Conservation (phyloP, 2,888 invertebrate genomes). For the Sarcophaga subvicina region DNA sequence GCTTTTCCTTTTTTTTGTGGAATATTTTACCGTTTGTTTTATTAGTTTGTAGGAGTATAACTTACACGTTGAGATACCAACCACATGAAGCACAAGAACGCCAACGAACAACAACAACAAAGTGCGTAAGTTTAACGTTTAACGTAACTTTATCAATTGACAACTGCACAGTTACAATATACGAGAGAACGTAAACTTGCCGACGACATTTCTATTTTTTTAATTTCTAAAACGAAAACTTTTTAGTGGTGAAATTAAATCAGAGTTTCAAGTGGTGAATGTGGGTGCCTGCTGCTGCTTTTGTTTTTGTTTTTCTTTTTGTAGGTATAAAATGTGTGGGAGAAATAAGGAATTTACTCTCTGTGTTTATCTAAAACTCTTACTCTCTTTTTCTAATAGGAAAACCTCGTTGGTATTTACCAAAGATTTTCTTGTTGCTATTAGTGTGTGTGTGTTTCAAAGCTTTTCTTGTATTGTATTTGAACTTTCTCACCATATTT, state of each 20-base stretch:
- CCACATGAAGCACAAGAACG: not conserved
- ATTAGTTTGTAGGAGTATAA: not conserved
- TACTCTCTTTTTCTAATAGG: not conserved
- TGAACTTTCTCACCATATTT: not conserved
- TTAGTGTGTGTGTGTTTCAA: not conserved
- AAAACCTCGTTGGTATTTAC: not conserved
- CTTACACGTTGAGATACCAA: not conserved
- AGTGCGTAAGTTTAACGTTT: conserved; percentile 59
- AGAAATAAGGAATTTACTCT: not conserved
- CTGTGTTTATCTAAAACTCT: not conserved
- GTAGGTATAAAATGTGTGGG: not conserved
- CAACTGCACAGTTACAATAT: conserved; percentile 41
- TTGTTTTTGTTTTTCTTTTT: not conserved
- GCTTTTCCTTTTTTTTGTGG: not conserved
- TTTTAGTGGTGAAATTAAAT: not conserved
- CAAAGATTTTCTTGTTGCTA: not conserved
- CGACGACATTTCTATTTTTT: not conserved
- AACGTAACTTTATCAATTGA: conserved; percentile 59
- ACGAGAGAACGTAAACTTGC: not conserved
- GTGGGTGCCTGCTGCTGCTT: not conserved
- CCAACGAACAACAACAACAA: not conserved
- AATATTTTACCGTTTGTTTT: conserved; percentile 47
- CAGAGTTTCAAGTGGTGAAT: not conserved
- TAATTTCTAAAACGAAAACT: not conserved
- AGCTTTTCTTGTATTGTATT: not conserved